Base-by-base conservation (phyloP, 2,113 vertebrate species). In the Tapirus terrestris region DNA sequence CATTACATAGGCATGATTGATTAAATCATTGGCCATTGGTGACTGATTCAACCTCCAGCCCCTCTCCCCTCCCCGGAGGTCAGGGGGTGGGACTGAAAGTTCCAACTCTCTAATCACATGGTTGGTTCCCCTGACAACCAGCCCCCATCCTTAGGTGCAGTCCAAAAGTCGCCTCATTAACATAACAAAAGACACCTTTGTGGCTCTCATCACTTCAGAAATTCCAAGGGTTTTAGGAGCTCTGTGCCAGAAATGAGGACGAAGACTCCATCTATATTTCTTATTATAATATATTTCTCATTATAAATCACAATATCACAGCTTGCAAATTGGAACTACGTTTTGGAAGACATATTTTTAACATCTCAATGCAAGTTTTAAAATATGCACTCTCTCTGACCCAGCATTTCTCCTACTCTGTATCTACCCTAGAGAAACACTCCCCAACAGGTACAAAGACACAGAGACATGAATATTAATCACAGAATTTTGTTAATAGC, bases 101-200 rank as follows among this genome's bases (percentile, higher is more conserved):
- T 56, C 56, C 39, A 68, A 36, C 45, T 27, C 39, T 53, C 10
- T n/a, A 43, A 25, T 81, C 65, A n/a, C 45, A 51, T 12, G 2
- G 53, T 73, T 65, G 67, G 45, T 81, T 89, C 29, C 67, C 60
- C 67, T 65, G n/a, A 56, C 76, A 53, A 94, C 76, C 56, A 73
- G 85, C 65, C 67, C 56, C 76, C 65, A 53, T 51, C 16, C 86
- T 21, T 29, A 56, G 56, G 85, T 53, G 58, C 56, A 33, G 77
- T 43, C 48, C 56, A 33, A 80, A 72, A 36, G 68, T 45, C 67
- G 43, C 67, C 58, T 94, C 58, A 33, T 89, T 89, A 27, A 83
- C 85, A 82, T 89, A 89, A 89, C 77, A 94, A 94, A 91, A 89
- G 93, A 94, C 45, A 82, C 86, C 43, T 82, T 81, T 53, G 93